Base-by-base conservation (phyloP, 2,797 vertebrate genomes). In the Sparidentex hasta region DNA sequence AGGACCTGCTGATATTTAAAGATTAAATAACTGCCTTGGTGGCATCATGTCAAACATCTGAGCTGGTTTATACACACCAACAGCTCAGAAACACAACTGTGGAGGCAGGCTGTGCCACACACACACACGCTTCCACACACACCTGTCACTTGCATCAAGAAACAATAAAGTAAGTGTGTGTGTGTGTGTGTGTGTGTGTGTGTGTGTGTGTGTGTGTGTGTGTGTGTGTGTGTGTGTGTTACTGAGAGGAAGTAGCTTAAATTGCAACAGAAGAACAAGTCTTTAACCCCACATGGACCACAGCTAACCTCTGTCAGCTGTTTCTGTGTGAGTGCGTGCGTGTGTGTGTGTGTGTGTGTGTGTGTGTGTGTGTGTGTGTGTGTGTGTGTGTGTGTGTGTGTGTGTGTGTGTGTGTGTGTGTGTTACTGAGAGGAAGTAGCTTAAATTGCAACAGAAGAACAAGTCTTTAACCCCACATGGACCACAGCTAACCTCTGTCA, bases 301-400 rank as follows among this genome's bases (percentile, higher is more conserved):
- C 71, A 61, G 71, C 65, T 58, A 59, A 21, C 47, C 61, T 83
- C 71, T 18, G 63, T 83, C 81, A 83, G 81, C 81, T 79, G 81
- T 79, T 21, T 52, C 62, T 71, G 52, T 48, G 64, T 52, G 67
- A 66, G 52, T 48, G 64, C 47, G 67, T 71, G 52, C 43, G 64
- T 52, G 67, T 71, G 52, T 48, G 64, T 79, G 18, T 52, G 66
- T 70, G 52, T 48, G 63, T n/a, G n/a, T n/a, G 73, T 73, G 41
- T 55, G 13, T 41, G 57, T 50, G 48, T 44, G 59, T 6, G n/a
- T 23, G 47, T 41, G 21, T 65, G 48, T 23, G 63, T 50, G 41
- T 27, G 29, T 64, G n/a, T 7, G 62, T 57, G 63, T 38, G 27
- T 21, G 29, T 56, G 21, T 5, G 52, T 57, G 50, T 3, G 62